Base-by-base conservation (phyloP, 92 coral and sea anemone genomes). In the Pocillopora grandis region DNA sequence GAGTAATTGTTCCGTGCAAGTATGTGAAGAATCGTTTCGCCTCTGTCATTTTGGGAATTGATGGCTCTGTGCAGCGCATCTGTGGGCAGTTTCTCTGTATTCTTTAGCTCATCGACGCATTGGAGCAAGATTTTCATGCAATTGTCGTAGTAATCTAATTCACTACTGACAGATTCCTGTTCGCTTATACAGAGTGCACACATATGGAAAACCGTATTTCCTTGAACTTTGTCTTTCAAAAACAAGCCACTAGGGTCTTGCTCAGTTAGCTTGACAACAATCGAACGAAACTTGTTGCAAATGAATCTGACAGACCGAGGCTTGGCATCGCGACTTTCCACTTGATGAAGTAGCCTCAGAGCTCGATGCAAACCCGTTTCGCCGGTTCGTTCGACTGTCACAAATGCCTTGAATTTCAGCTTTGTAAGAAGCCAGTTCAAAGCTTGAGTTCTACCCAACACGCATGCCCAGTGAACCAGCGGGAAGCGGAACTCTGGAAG, bases 391-490 rank as follows among this genome's bases (percentile, higher is more conserved):
- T 89, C 90, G 19, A 80, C 82, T 14, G 82, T 83, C 31, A 87
- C 92, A 63, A 80, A 80, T 58, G 90, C 80, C 48, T 87, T 78
- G 27, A 89, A 89, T 52, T 85, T 85, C 92, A 85, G 80, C 76
- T 92, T 90, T 14, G 86, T 76, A 8, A 92, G 85, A 18, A 92
- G 87, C 96, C 96, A 92, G 23, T 84, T 88, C n/a, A 92, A 79
- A 12, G 90, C 91, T 37, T 81, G 88, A 56, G 82, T 85, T 80
- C 89, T 92, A 37, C 96, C 96, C 57, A 92, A 66, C n/a, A 92
- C 94, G 71, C 94, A 87, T 3, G 96, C 96, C 96, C 96, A 92
- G 79, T 92, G 96, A 20, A 90, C 84, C 42, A 92, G 84, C 31
- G 96, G 96, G 52, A 88, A 90, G 72, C 85, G 92, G 84, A 92